Conservation (phyloP, 2,888 invertebrate genomes). For the Hemaris fuciformis region DNA sequence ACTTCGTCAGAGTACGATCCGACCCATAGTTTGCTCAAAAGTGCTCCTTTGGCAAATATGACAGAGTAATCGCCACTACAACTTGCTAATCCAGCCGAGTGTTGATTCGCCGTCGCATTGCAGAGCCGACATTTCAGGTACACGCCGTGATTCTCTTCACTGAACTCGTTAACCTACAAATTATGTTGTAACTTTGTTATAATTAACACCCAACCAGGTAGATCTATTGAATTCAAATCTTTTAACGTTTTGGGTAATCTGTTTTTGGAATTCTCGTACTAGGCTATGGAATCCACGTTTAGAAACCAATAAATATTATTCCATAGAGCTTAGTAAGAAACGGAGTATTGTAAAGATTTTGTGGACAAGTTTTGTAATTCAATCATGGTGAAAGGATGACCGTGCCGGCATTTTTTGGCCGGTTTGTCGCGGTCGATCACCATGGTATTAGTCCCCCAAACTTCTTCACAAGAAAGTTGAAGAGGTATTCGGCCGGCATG, state of each 20-base stretch:
- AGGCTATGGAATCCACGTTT: too few species aligned
- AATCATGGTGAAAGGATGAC: too few species aligned
- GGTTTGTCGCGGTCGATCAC: too few species aligned
- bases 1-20: not conserved
- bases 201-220: not conserved
- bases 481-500: too few species aligned
- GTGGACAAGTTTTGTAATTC: too few species aligned
- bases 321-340: too few species aligned
- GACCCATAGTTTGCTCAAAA: not conserved
- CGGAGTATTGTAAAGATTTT: too few species aligned
- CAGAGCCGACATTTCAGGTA: not conserved
- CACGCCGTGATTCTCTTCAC: not conserved
- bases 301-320: too few species aligned
- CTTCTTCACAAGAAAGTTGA: too few species aligned
- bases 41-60: not conserved
- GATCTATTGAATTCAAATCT: not conserved
- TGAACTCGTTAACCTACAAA: not conserved
- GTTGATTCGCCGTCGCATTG: not conserved
- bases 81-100: not conserved
- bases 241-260: not conserved
- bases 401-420: too few species aligned
- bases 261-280: too few species aligned
- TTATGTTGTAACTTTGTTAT: not conserved
- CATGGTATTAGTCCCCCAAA: too few species aligned
- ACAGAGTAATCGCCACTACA: not conserved